phyloP scores from a whole-genome alignment of 2,888 invertebrate genomes.

The Ditula angustiorana region DNA sequence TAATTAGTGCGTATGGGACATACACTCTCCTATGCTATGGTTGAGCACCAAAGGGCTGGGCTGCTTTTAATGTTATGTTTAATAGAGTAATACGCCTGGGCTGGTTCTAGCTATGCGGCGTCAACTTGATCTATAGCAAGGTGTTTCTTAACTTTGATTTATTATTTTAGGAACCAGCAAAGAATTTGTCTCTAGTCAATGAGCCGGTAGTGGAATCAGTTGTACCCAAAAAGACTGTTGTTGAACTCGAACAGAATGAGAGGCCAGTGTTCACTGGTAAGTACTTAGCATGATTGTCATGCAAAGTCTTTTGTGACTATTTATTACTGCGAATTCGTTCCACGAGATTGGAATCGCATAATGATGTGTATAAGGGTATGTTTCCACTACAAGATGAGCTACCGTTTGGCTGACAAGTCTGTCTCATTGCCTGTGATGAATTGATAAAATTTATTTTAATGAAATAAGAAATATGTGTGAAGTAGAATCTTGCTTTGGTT shows the following conservation, averaged over 20 bases:
- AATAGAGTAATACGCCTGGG: no score
- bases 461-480: no score
- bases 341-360: neutral
- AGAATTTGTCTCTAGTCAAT: constrained; percentile 70
- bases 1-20: no score
- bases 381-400: neutral
- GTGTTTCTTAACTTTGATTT: no score
- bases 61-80: no score
- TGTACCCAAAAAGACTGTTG: constrained; percentile 54
- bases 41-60: no score
- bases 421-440: neutral
- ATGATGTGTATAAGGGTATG: neutral
- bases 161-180: constrained; percentile 63
- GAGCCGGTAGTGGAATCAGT: constrained; percentile 52
- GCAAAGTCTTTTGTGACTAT: neutral
- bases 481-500: no score
- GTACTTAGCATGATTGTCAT: constrained; percentile 46
- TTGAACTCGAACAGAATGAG: constrained; percentile 58
- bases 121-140: no score
- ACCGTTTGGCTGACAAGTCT: neutral
- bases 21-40: no score
- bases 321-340: neutral
- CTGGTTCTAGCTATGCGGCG: no score
- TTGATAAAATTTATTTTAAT: no score
- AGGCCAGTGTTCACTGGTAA: constrained; percentile 69